Evolutionary conservation across 2,113 vertebrate species (phyloP).

Genomic region (Nicator chloris): DNA sequence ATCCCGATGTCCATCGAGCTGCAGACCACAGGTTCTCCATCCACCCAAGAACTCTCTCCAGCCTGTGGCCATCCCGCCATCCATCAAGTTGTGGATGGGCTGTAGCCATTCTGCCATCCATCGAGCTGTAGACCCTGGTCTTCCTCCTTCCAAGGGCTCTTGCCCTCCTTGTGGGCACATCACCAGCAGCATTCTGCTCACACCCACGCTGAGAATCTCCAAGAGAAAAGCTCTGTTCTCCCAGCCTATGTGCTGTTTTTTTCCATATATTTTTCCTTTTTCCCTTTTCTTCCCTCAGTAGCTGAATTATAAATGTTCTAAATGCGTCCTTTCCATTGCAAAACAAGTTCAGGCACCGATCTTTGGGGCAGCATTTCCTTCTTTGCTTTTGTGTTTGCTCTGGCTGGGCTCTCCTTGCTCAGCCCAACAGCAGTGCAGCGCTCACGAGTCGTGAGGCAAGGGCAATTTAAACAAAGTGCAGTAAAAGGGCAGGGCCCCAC

Average conservation of each 20-base stretch:
- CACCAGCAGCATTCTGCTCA: background rate
- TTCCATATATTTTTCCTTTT: background rate
- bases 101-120: accelerated
- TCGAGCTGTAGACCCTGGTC: no score
- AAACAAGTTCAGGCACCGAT: background rate
- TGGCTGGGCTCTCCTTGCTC: background rate
- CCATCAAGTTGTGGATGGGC: background rate
- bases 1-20: background rate
- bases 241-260: accelerated
- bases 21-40: no score
- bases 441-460: accelerated
- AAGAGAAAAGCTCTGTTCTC: background rate
- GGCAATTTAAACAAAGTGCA: background rate
- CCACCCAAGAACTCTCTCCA: background rate
- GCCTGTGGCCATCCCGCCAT: accelerated
- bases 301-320: background rate
- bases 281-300: background rate
- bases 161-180: background rate
- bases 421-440: background rate
- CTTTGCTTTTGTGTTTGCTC: constrained; percentile 36
- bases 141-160: accelerated
- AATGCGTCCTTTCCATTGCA: background rate
- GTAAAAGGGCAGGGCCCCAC: background rate
- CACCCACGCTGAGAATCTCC: background rate
- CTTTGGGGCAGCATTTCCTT: constrained; percentile 3